Evolutionary conservation across 2,113 vertebrate species (phyloP), one percentile per base, ranked within the genome.

Genomic region (Columba janthina): DNA sequence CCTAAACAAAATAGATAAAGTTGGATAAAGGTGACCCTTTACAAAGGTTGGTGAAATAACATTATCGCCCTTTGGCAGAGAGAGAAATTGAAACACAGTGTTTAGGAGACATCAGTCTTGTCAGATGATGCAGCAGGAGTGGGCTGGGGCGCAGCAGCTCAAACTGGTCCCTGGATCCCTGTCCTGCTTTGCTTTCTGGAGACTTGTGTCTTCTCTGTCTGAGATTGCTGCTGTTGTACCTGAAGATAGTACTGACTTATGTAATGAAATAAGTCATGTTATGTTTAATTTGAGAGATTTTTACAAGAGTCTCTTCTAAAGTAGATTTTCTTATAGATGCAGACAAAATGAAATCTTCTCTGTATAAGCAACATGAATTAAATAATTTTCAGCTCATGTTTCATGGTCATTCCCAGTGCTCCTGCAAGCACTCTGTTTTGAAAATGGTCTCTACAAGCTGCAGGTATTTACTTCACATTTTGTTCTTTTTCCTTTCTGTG

Each of bases 31-130:
- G 60, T 90, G 93, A 89, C 92, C 93, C 61, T 74, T 86, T 92
- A 46, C 79, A 96, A 94, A 96, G 90, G 93, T 80, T 93, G 93
- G 67, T 77, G 83, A 96, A 96, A 96, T 93, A 96, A 93, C 90
- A 69, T 90, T 67, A 31, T 81, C 3, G 36, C 93, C 96, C 92
- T 94, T 90, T 96, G 94, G 93, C 85, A 29, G 83, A 57, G 73
- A 34, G 60, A 74, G 86, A 61, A 86, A 65, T 28, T n/a, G 91
- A 84, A 93, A 50, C 61, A 6, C 46, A 4, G 56, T 13, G 25
- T 81, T 91, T 15, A 84, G 92, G 79, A 90, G 82, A 65, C 28
- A 36, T 67, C 0, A 4, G 38, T 16, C 57, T 14, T 85, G 93
- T 72, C 82, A 80, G 81, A 15, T 0, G 2, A 24, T 67, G 89